Conservation (phyloP, 2,113 vertebrate species). For the Brachionichthys hirsutus region DNA sequence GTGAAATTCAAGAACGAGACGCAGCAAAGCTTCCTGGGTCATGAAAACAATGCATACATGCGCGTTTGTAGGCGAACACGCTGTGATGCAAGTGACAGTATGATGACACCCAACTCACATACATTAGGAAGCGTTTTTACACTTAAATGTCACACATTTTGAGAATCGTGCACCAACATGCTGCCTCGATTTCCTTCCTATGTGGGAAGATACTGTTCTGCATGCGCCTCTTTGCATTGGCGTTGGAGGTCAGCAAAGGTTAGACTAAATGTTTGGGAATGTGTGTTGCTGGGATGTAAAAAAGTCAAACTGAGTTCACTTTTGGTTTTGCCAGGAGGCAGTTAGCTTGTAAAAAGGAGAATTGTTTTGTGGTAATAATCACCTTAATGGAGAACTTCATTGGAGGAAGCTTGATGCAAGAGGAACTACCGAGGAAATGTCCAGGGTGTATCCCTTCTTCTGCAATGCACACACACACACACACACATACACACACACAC, state of each 20-base stretch:
- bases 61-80: not conserved
- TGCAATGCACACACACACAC: slow-evolving; percentile 15
- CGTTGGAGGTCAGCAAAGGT: slow-evolving; percentile 16
- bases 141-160: not conserved
- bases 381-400: slow-evolving; percentile 30
- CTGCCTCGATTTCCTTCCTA: not conserved
- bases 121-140: not conserved
- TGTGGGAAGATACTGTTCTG: no score
- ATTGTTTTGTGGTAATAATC: slow-evolving; percentile 24
- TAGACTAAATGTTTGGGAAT: not conserved
- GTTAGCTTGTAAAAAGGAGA: slow-evolving; percentile 19
- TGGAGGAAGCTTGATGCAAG: slow-evolving; percentile 49
- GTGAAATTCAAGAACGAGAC: slow-evolving; percentile 1
- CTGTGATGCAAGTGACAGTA: slow-evolving; percentile 42
- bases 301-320: not conserved
- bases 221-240: not conserved
- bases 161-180: no score
- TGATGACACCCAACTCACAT: slow-evolving; percentile 3
- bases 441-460: slow-evolving; percentile 24
- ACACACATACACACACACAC: slow-evolving; percentile 3
- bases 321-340: slow-evolving; percentile 28
- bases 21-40: slow-evolving; percentile 23
- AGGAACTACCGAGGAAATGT: slow-evolving; percentile 42
- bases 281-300: slow-evolving; percentile 14
- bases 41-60: not conserved